Evolutionary conservation across 2,797 vertebrate species (phyloP).

Genomic region (Sebastes paucispinis): DNA sequence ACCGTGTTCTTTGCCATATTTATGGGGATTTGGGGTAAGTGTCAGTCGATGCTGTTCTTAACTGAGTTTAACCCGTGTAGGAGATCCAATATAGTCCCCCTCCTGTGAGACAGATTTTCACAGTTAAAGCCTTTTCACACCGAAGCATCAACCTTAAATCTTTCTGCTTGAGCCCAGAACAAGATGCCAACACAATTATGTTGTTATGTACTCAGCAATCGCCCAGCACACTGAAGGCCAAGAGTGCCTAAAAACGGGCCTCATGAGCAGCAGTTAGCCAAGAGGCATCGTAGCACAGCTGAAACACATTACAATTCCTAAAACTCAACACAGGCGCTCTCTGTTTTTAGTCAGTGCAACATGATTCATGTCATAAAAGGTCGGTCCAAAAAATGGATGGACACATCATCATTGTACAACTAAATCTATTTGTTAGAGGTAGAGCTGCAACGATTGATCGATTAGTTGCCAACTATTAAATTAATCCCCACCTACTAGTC

Average conservation of each 20-base stretch:
- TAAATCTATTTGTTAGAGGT: neutral
- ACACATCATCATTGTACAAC: neutral
- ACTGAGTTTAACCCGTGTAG: conserved; percentile 22
- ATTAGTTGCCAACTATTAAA: neutral
- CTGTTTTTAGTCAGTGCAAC: neutral
- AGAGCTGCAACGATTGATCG: neutral
- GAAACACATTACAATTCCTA: conserved; percentile 2
- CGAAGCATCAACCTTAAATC: conserved; percentile 3
- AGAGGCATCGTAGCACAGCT: neutral
- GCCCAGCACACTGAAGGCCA: neutral
- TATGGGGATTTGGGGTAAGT: conserved; percentile 99
- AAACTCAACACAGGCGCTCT: neutral
- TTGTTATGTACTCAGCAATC: neutral
- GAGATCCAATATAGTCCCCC: neutral
- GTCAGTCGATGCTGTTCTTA: conserved; percentile 21
- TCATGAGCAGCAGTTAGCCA: neutral
- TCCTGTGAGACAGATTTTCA: conserved; percentile 44
- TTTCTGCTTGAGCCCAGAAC: neutral
- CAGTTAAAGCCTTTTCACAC: conserved; percentile 51
- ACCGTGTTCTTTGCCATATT: conserved; percentile 97
- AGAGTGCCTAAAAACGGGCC: neutral
- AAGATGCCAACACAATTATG: conserved; percentile 43
- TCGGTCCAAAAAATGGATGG: neutral
- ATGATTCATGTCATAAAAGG: neutral
- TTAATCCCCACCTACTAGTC: no score